Base-by-base conservation (phyloP, 2,888 invertebrate genomes). In the Eupithecia insigniata region DNA sequence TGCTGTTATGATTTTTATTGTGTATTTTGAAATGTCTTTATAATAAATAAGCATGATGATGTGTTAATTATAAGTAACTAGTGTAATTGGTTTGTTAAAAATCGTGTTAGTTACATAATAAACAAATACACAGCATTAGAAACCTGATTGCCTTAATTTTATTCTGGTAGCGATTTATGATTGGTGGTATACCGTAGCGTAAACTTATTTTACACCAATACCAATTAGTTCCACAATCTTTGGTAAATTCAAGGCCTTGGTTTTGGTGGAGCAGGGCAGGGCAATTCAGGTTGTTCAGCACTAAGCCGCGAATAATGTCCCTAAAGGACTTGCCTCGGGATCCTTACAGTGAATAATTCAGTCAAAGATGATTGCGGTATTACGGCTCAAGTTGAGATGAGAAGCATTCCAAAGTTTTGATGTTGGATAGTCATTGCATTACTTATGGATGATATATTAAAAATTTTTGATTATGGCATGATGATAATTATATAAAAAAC, bases 301-400 rank as follows among this genome's bases (percentile, higher is more conserved):
- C 62, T 62, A 26, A 36, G 34, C 67, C 43, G 58, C 67, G 43
- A 43, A 22, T 26, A 30, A 64, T 0, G n/a, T 32, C 66, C 22
- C 51, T 34, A 36, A 46, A 65, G 55, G 34, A 8, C 14, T 36
- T 14, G 26, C 36, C 36, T 39, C 39, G 64, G 22, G 64, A 64
- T 64, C 36, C 60, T 66, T 61, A 69, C 34, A 66, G 39, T 72
- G 36, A 72, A 72, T 72, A 62, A 66, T 72, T 69, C 66, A 69
- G 72, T 61, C 61, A 61, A 69, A 72, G 66, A 72, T 72, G 72
- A 72, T 69, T 72, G 69, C 69, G 60, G 69, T 66, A 34, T 28
- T 10, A 30, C 26, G 65, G 64, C 36, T 26, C 67, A 39, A 65
- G 64, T 65, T 34, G 18, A 34, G 58, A 46, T 30, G 60, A 32